Base-by-base conservation (phyloP, 1,140 invertebrate genomes). In the Grapholita molesta region DNA sequence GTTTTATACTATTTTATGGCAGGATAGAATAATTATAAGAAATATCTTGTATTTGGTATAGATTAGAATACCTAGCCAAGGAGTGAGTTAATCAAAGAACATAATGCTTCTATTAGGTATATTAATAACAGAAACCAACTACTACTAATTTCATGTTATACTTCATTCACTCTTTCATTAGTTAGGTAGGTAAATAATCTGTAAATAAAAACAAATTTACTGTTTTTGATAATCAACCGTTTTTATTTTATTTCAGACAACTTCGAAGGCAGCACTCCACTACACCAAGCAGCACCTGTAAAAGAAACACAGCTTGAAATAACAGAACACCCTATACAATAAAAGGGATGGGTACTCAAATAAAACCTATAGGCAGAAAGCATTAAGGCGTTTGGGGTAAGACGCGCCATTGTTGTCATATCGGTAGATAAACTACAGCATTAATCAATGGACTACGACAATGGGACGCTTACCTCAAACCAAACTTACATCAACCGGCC, bases 401-500 rank as follows among this genome's bases (percentile, higher is more conserved):
- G 87, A 86, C 84, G 77, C 81, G 77, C 82, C 78, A 89, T 91
- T 89, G 89, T 91, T 88, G 87, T 88, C 87, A 86, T 88, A 91
- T 91, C 87, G 75, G 80, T 89, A 86, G 87, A 91, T 91, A 91
- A 89, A 91, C 89, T 89, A 88, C 77, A 64, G 77, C 80, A 89
- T 91, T 89, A 89, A 89, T 89, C 87, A 89, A 89, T 88, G 75
- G 71, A 67, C 30, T 67, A 76, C 78, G 82, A 90, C 87, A 90
- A 90, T 90, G 74, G 84, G 73, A 70, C 84, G 83, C 86, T 83
- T 76, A 87, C 83, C 84, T 90, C 80, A 83, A 82, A 78, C 76
- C 78, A 73, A 80, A 81, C 66, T 70, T 71, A 69, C 21, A 57
- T 11, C 33, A 67, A 69, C 85, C 83, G 88, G 25, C 64, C 6